Base-by-base conservation (phyloP, 2,797 vertebrate species). In the Rhinoraja longicauda region DNA sequence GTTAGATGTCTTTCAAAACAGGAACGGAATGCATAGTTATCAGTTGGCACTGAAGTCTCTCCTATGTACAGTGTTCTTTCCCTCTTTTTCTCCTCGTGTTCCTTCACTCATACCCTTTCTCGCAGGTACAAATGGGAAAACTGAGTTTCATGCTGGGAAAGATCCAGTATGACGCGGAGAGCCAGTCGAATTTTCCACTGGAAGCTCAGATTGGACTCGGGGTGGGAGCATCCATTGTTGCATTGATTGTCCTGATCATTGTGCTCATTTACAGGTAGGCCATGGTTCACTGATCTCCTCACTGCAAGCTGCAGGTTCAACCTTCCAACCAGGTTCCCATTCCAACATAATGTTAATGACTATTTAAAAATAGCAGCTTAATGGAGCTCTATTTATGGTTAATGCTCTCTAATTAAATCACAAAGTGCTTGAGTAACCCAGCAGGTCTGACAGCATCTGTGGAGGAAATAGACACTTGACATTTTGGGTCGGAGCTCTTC, bases 161-260 rank as follows among this genome's bases (percentile, higher is more conserved):
- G 0, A 98, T 99, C 93, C 98, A 98, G 94, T 99, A 99, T 0
- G 99, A 99, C 93, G 97, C 97, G 1, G 97, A 98, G 93, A 98
- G 97, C 94, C 96, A 96, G 1, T 95, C 98, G 94, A 97, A 98
- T 67, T 99, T 99, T 94, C 98, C 98, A 0, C 93, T 99, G 95
- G 98, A 99, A 94, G 99, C 98, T 94, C 98, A 98, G 95, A 98
- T 99, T 59, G 98, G 98, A 93, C 95, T 99, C 32, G 98, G 98
- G 6, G 98, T 98, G 0, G 98, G 98, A 75, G 96, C 98, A 0
- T 98, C 98, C 57, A 97, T 99, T 0, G 97, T 99, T 53, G 98
- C 97, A 0, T 96, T 99, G 94, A 98, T 98, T 1, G 99, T 99
- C 82, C 96, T 99, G 94, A 97, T 99, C 95, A 98, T 99, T 0